phyloP scores from a whole-genome alignment of 2,888 invertebrate genomes.

The Phania funesta region DNA sequence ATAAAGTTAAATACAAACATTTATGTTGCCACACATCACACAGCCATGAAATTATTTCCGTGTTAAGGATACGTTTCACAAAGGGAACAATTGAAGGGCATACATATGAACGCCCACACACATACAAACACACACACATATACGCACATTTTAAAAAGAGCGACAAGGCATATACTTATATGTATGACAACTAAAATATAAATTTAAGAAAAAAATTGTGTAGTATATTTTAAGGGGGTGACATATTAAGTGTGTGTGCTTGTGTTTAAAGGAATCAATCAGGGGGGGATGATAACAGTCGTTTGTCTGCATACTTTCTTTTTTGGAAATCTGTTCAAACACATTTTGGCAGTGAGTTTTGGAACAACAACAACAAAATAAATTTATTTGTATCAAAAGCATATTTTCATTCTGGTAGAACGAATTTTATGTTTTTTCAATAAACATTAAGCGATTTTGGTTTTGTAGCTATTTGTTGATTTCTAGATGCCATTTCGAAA shows the following conservation, averaged over 20 bases:
- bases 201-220: slow-evolving; percentile 51
- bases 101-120: background rate
- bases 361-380: background rate
- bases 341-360: slow-evolving; percentile 29
- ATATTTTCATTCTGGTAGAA: slow-evolving; percentile 81
- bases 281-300: slow-evolving; percentile 54
- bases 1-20: slow-evolving; percentile 68
- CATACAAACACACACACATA: background rate
- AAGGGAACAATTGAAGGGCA: slow-evolving; percentile 22
- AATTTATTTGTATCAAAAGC: slow-evolving; percentile 79
- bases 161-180: slow-evolving; percentile 6
- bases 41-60: slow-evolving; percentile 76
- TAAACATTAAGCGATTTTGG: slow-evolving; percentile 81
- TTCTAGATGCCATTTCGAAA: slow-evolving; percentile 16
- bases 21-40: slow-evolving; percentile 69
- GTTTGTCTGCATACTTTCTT: slow-evolving; percentile 24
- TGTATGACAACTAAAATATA: slow-evolving; percentile 60
- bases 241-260: slow-evolving; percentile 23
- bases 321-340: slow-evolving; percentile 37
- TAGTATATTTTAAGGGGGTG: slow-evolving; percentile 56
- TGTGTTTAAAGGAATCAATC: slow-evolving; percentile 26
- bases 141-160: background rate
- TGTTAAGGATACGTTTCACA: slow-evolving; percentile 37
- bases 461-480: slow-evolving; percentile 70
- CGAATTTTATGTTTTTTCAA: slow-evolving; percentile 81